phyloP scores from a whole-genome alignment of 1,140 invertebrate species.

The Hyphantria cunea region DNA sequence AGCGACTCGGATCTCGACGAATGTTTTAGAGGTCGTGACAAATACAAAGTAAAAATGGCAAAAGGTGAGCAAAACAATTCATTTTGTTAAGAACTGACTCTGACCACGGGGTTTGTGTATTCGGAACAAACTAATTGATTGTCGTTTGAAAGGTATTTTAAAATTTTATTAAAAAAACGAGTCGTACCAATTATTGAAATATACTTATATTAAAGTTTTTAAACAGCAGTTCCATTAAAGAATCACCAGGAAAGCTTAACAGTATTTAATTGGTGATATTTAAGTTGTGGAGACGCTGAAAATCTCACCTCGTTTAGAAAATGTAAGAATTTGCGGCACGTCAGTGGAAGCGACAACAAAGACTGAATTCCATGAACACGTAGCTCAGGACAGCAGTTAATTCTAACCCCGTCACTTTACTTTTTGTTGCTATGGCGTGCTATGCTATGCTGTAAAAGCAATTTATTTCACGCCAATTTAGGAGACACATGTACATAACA shows the following conservation, averaged over 20 bases:
- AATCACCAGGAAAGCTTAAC: no score
- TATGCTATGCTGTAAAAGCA: conserved; percentile 31
- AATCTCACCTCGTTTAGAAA: conserved; percentile 34
- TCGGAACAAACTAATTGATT: conserved; percentile 5
- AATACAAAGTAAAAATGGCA: conserved; percentile 15
- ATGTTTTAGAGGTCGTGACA: conserved; percentile 36
- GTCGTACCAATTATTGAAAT: no score
- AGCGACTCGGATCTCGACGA: conserved; percentile 38
- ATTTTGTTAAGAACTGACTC: conserved; percentile 13
- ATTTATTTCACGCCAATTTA: conserved; percentile 43
- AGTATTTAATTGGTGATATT: conserved; percentile 8
- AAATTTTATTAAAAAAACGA: not conserved
- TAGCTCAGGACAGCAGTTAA: conserved; percentile 36
- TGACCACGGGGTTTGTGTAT: conserved; percentile 1
- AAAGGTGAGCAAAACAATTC: conserved; percentile 12
- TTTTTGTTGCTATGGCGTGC: conserved; percentile 38
- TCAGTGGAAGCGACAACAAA: conserved; percentile 35
- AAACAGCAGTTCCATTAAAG: no score
- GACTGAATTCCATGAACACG: conserved; percentile 46
- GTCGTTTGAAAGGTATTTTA: not conserved
- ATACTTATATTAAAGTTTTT: no score
- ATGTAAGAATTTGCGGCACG: conserved; percentile 36
- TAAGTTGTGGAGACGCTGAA: conserved; percentile 33
- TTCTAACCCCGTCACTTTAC: conserved; percentile 41
- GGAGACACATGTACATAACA: conserved; percentile 4